Evolutionary conservation across 2,888 invertebrate genomes (phyloP).

Genomic region (Serrognathus titanus): DNA sequence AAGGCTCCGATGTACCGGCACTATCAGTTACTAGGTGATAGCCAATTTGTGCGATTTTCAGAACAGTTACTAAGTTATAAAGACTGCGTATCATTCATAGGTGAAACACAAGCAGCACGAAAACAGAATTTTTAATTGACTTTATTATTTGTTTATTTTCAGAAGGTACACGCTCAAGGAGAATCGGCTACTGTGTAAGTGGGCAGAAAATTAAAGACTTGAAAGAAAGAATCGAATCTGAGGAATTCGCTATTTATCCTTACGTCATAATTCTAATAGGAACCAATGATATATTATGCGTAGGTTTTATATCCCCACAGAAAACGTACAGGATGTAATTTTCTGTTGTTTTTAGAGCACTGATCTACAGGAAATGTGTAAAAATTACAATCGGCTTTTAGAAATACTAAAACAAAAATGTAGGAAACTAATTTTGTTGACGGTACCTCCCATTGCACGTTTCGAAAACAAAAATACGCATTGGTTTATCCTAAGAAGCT

Average conservation of each 20-base stretch:
- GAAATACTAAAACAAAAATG: constrained; percentile 2
- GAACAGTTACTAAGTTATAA: constrained; percentile 8
- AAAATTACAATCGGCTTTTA: constrained; percentile 2
- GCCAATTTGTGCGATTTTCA: constrained; percentile 15
- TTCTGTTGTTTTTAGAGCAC: not conserved
- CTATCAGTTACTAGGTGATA: constrained; percentile 17
- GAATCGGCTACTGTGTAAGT: constrained; percentile 18
- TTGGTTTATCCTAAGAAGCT: not conserved
- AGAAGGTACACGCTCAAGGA: not conserved
- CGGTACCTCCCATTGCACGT: constrained; percentile 17
- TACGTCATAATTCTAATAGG: constrained; percentile 19
- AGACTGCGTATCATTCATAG: not conserved
- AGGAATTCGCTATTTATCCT: constrained; percentile 2
- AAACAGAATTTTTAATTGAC: too few species aligned
- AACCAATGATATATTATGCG: constrained; percentile 16
- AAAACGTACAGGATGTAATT: too few species aligned
- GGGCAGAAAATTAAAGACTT: constrained; percentile 17
- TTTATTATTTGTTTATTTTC: not conserved
- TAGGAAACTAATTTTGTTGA: constrained; percentile 10
- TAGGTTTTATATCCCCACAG: constrained; percentile 5
- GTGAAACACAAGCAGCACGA: not conserved
- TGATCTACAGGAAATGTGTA: not conserved
- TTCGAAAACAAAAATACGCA: not conserved
- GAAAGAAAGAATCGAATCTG: not conserved
- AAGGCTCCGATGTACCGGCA: constrained; percentile 2